These are phyloP conservation scores for Chaenodraco wilsoni DNA, from an alignment of 2,797 vertebrate genomes.

Conservation along the genomic window DNA sequence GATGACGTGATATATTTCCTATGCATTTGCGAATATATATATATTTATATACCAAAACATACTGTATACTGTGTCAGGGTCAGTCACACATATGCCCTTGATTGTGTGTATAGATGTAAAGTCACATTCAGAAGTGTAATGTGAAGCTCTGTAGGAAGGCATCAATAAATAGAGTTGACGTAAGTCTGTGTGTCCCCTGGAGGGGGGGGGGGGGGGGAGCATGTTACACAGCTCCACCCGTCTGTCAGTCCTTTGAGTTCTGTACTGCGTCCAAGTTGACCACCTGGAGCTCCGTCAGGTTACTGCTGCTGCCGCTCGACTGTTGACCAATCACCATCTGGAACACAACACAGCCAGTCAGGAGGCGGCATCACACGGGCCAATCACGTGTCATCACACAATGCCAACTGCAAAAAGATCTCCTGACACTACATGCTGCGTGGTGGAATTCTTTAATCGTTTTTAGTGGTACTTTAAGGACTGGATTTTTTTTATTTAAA, in stretches of 20 bases:
- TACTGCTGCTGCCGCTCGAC: slow-evolving; percentile 91
- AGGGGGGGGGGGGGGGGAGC: slow-evolving; percentile 34
- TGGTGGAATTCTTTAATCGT: not conserved
- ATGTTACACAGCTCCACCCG: slow-evolving; percentile 40
- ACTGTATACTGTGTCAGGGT: slow-evolving; percentile 64
- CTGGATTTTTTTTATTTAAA: too few species aligned
- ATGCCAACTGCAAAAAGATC: slow-evolving; percentile 33
- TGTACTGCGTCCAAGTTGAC: slow-evolving; percentile 92
- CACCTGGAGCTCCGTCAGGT: slow-evolving; percentile 96
- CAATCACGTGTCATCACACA: slow-evolving; percentile 39
- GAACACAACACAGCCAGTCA: slow-evolving; percentile 62
- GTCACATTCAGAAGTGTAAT: slow-evolving; percentile 76
- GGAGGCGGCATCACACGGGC: slow-evolving; percentile 4
- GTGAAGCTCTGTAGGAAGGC: slow-evolving; percentile 90
- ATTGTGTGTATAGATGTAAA: slow-evolving; percentile 61
- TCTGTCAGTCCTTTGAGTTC: slow-evolving; percentile 91
- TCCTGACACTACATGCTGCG: slow-evolving; percentile 37
- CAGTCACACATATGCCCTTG: slow-evolving; percentile 70
- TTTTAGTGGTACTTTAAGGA: too few species aligned
- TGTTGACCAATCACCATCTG: slow-evolving; percentile 99
- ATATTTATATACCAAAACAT: slow-evolving; percentile 80
- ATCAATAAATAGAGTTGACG: slow-evolving; percentile 95
- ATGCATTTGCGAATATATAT: slow-evolving; percentile 63
- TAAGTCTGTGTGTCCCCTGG: slow-evolving; percentile 47
- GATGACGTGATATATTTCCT: slow-evolving; percentile 76